phyloP scores from a whole-genome alignment of 2,797 vertebrate species.

The Florisuga fusca region DNA sequence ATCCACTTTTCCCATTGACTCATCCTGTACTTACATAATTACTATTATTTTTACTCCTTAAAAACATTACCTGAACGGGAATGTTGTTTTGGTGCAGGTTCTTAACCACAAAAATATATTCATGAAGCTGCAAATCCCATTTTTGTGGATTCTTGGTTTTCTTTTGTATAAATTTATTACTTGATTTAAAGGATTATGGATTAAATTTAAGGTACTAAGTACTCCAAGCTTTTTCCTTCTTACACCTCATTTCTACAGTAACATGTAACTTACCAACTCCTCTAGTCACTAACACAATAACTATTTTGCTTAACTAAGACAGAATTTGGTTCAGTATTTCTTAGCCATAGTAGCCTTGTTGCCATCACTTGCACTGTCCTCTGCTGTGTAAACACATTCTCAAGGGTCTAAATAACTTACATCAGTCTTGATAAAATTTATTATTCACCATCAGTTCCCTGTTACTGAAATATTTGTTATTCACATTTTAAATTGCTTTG shows the following conservation, averaged over 20 bases:
- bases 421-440: not conserved
- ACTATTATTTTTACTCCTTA: not conserved
- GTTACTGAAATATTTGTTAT: not conserved
- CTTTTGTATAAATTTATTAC: not conserved
- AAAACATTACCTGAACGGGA: not conserved
- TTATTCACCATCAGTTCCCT: not conserved
- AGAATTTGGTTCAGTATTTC: not conserved
- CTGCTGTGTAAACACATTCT: not conserved
- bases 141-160: not conserved
- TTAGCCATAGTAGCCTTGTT: not conserved
- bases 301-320: not conserved
- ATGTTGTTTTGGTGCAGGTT: not conserved
- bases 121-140: not conserved
- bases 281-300: not conserved
- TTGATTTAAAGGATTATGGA: not conserved
- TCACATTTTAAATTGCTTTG: not conserved
- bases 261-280: not conserved
- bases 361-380: not conserved
- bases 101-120: not conserved
- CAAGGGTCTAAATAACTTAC: not conserved
- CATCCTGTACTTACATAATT: not conserved
- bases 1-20: not conserved
- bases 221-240: not conserved
- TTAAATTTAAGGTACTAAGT: not conserved
- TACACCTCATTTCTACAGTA: not conserved